phyloP scores from a whole-genome alignment of 2,888 invertebrate genomes.

The Phaedon cochleariae region DNA sequence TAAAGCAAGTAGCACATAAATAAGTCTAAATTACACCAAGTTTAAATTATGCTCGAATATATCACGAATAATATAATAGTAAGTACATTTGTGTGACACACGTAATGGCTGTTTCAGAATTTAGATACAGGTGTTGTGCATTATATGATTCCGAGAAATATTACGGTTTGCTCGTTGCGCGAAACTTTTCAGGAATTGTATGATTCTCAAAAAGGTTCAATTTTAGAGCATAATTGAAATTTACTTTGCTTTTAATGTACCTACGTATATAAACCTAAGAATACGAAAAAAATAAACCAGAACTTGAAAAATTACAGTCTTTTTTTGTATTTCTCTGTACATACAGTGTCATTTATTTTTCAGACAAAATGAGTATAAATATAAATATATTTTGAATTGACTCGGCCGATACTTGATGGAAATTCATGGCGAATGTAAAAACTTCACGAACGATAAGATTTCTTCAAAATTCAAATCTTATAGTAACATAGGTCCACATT shows the following conservation, averaged over 20 bases:
- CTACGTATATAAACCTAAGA: too few relatives aligned
- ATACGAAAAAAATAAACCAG: constrained; percentile 1
- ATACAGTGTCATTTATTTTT: too few relatives aligned
- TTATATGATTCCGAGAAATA: constrained; percentile 42
- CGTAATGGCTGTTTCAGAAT: constrained; percentile 45
- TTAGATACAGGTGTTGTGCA: constrained; percentile 45
- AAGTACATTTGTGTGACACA: constrained; percentile 42
- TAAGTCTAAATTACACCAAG: constrained; percentile 38
- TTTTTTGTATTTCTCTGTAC: neutral
- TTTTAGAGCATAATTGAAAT: constrained; percentile 32
- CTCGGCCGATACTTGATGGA: too few relatives aligned
- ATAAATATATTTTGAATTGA: too few relatives aligned
- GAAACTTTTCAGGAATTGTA: constrained; percentile 26
- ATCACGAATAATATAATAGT: constrained; percentile 45
- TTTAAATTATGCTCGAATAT: constrained; percentile 43
- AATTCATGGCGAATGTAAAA: too few relatives aligned
- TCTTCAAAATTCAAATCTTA: too few relatives aligned
- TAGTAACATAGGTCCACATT: too few relatives aligned
- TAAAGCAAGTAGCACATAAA: constrained; percentile 39
- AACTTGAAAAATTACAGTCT: neutral
- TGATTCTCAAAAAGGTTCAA: constrained; percentile 29
- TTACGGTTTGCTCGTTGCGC: constrained; percentile 31
- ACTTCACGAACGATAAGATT: too few relatives aligned
- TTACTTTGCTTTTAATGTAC: constrained; percentile 26
- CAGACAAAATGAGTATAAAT: too few relatives aligned